Evolutionary conservation across 2,888 invertebrate species (phyloP).

Genomic region (Drosophila paucipuncta): DNA sequence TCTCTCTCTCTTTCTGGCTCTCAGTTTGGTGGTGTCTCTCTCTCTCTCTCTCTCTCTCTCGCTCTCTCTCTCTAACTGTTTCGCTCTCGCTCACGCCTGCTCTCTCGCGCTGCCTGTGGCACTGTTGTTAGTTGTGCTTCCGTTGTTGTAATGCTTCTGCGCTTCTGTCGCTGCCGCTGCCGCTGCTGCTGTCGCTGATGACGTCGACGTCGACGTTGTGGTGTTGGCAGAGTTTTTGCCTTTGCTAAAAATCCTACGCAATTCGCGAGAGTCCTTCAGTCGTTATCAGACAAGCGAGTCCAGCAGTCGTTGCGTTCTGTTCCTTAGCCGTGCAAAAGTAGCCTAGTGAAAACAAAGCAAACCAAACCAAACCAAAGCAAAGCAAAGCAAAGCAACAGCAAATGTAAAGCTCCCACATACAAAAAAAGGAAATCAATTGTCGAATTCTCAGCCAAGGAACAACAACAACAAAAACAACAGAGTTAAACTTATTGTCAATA

Average conservation of each 20-base stretch:
- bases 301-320: constrained; percentile 85
- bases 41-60: not conserved
- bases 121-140: constrained; percentile 68
- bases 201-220: constrained; percentile 15
- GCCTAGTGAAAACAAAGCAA: constrained; percentile 78
- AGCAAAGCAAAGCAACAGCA: constrained; percentile 33
- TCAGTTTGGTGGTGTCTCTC: constrained; percentile 4
- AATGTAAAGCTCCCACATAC: constrained; percentile 16
- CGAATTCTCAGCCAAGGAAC: constrained; percentile 31
- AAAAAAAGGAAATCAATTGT: constrained; percentile 57
- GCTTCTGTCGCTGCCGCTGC: constrained; percentile 43
- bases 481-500: constrained; percentile 58
- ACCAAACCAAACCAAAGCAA: constrained; percentile 34
- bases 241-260: constrained; percentile 82
- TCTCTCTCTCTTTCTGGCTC: constrained; percentile 17
- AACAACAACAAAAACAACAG: constrained; percentile 27
- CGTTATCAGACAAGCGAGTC: constrained; percentile 85
- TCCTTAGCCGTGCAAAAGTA: constrained; percentile 84
- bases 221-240: constrained; percentile 57
- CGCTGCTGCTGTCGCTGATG: constrained; percentile 10
- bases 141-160: constrained; percentile 80
- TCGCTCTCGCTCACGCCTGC: constrained; percentile 2
- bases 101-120: constrained; percentile 20
- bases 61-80: not conserved
- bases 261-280: constrained; percentile 84